Evolutionary conservation across 2,888 invertebrate genomes (phyloP).

Genomic region (Dryomyza anilis): DNA sequence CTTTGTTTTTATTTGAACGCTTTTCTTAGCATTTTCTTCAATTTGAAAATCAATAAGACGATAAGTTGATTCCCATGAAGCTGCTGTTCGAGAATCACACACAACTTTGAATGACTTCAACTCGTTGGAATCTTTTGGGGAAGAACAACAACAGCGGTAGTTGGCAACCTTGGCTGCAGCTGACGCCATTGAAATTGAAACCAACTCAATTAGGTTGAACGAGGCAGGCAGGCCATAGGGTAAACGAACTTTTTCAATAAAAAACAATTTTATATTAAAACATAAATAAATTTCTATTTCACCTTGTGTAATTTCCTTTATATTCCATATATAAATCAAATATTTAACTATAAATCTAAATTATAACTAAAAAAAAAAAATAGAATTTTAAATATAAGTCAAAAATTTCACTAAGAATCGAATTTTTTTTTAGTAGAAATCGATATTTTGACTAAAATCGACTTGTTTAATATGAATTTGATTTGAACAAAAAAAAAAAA

Average conservation of each 20-base stretch:
- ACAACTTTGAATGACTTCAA: neutral
- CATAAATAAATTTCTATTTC: too few species aligned
- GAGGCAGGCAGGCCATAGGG: neutral
- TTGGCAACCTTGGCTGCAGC: slow-evolving; percentile 24
- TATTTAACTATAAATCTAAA: too few species aligned
- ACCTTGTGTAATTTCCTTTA: too few species aligned
- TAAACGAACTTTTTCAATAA: neutral
- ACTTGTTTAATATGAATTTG: too few species aligned
- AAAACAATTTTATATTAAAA: too few species aligned
- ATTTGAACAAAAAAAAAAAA: too few species aligned
- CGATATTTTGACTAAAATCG: too few species aligned
- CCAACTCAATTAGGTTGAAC: slow-evolving; percentile 35
- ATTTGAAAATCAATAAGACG: slow-evolving; percentile 39
- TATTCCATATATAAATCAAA: too few species aligned
- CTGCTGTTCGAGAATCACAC: neutral
- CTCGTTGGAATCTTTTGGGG: neutral
- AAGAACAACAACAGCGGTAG: neutral
- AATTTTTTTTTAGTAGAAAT: too few species aligned
- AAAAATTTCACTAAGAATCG: too few species aligned
- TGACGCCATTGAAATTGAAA: slow-evolving; percentile 36
- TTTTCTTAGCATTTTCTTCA: slow-evolving; percentile 15
- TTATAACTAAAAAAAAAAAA: too few species aligned
- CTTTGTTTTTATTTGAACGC: slow-evolving; percentile 15
- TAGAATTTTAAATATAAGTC: too few species aligned
- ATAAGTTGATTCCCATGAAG: slow-evolving; percentile 30